Percentiles rank a stretch among this genome's conserved stretches.
These are phyloP conservation scores for Drosophila demipolita DNA, from an alignment of 2,888 invertebrate genomes.

Conservation along the genomic window DNA sequence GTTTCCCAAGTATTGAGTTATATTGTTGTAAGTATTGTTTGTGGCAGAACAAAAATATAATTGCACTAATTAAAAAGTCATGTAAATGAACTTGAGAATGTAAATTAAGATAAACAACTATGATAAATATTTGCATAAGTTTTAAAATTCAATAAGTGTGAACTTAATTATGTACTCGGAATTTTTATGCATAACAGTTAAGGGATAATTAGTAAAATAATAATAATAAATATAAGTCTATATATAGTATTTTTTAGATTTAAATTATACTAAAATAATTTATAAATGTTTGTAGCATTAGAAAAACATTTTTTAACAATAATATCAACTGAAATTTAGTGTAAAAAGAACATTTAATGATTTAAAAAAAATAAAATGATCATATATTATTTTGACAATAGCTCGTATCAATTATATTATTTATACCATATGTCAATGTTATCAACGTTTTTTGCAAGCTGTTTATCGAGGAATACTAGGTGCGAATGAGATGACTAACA, in stretches of 20 bases:
- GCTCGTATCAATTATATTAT: conserved; percentile 23
- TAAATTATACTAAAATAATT: background rate
- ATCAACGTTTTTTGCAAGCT: conserved; percentile 16
- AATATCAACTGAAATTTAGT: background rate
- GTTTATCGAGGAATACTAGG: conserved; percentile 50
- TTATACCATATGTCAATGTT: conserved; percentile 16
- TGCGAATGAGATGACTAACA: conserved; percentile 50
- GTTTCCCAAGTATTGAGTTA: conserved; percentile 9
- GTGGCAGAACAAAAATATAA: conserved; percentile 35
- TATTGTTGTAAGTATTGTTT: conserved; percentile 23
- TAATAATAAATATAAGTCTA: background rate
- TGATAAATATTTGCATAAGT: conserved; percentile 41
- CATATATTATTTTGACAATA: background rate
- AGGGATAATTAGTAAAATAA: background rate
- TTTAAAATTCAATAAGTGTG: conserved; percentile 3
- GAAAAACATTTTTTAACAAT: background rate
- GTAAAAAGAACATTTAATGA: background rate
- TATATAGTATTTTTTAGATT: background rate
- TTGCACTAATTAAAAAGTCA: conserved; percentile 56
- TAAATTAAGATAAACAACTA: conserved; percentile 14
- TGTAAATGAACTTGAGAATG: conserved; percentile 64
- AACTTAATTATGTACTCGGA: background rate
- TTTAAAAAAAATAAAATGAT: background rate
- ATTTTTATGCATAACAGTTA: background rate
- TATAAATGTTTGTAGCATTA: background rate